These are phyloP conservation scores for Ylistrum balloti DNA, from an alignment of 1,140 invertebrate species.

Conservation along the genomic window DNA sequence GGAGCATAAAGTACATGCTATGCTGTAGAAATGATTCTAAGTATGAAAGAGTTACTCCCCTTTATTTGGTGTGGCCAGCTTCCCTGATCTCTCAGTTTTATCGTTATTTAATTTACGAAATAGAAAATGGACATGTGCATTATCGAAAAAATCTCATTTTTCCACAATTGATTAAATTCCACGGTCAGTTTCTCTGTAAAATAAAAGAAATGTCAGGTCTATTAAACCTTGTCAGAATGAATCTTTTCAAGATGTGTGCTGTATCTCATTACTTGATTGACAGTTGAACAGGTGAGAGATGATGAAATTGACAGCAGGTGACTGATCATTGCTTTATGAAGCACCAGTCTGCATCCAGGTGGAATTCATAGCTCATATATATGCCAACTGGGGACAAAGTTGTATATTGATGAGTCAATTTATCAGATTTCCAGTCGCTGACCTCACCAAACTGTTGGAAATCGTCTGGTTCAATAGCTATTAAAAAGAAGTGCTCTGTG, in stretches of 20 bases:
- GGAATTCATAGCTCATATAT: neutral
- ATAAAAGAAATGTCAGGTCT: neutral
- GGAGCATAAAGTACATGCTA: neutral
- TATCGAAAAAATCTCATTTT: neutral
- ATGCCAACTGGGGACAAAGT: neutral
- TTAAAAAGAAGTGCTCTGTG: neutral
- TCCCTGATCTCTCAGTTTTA: too few relatives aligned
- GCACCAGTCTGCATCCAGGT: neutral
- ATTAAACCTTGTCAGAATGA: neutral
- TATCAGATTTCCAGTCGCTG: neutral
- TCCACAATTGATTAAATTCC: neutral
- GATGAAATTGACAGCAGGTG: neutral
- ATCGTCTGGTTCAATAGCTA: neutral
- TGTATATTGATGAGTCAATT: neutral
- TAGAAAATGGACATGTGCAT: neutral
- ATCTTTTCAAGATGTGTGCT: neutral
- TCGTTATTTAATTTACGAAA: neutral
- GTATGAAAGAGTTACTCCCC: neutral
- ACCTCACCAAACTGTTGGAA: neutral
- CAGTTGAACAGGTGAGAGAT: constrained; percentile 8
- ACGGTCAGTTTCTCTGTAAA: neutral
- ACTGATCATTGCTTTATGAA: neutral
- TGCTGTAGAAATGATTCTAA: neutral
- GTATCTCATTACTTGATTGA: neutral
- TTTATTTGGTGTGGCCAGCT: neutral